phyloP scores from a whole-genome alignment of 1,140 invertebrate species.

The Eubasilissa regina region DNA sequence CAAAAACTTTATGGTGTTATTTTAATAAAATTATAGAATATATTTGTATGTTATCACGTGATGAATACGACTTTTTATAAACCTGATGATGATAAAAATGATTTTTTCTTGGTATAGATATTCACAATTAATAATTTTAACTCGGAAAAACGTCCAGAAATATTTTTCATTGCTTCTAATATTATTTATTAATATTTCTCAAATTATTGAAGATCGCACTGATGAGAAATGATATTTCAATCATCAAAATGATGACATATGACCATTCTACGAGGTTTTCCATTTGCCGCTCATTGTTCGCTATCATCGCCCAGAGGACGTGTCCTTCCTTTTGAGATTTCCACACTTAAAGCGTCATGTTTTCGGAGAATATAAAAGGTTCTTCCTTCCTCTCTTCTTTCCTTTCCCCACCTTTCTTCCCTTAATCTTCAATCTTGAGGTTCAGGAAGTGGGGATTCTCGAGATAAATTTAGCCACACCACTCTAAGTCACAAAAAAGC shows the following conservation, averaged over 20 bases:
- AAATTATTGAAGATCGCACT: background rate
- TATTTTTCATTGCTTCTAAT: too few relatives aligned
- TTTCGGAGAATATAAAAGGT: slow-evolving; percentile 1
- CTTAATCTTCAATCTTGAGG: background rate
- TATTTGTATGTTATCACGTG: too few relatives aligned
- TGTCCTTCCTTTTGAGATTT: background rate
- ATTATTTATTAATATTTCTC: background rate
- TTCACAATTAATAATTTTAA: too few relatives aligned
- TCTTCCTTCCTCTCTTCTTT: background rate
- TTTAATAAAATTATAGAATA: too few relatives aligned
- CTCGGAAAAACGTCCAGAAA: too few relatives aligned
- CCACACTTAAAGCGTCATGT: slow-evolving; percentile 18
- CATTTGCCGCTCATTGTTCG: background rate
- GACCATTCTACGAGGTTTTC: background rate
- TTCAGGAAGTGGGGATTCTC: slow-evolving; percentile 2
- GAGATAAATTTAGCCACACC: background rate
- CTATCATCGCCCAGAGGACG: background rate
- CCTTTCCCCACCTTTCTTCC: background rate
- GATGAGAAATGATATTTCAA: background rate
- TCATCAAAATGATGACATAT: background rate
- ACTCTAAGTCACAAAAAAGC: background rate
- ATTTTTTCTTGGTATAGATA: too few relatives aligned
- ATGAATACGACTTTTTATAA: too few relatives aligned
- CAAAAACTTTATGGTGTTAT: too few relatives aligned
- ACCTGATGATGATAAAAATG: too few relatives aligned